Conservation (phyloP, 2,113 vertebrate species). For the Loxodonta africana region DNA sequence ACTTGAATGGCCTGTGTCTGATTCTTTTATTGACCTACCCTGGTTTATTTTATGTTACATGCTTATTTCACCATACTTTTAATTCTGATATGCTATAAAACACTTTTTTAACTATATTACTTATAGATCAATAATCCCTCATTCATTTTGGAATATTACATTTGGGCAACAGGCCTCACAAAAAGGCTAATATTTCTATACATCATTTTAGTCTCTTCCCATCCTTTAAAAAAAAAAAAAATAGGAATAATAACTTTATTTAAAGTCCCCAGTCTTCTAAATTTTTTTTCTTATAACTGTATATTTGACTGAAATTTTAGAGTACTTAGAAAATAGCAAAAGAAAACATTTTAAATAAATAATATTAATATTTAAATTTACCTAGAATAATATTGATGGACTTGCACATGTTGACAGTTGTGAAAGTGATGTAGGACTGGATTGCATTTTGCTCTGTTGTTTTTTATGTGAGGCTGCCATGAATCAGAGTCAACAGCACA, state of each 20-base stretch:
- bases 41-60: constrained; percentile 3
- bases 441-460: background rate
- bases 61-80: constrained; percentile 16
- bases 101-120: background rate
- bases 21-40: background rate
- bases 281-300: constrained; percentile 21
- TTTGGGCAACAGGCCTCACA: background rate
- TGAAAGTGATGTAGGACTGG: background rate
- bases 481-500: background rate
- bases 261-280: background rate
- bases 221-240: no score
- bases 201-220: background rate
- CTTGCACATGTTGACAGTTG: background rate
- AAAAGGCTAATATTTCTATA: background rate
- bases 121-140: background rate
- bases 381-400: background rate
- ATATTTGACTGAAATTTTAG: background rate
- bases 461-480: background rate
- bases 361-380: background rate
- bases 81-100: background rate
- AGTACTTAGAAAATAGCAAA: background rate
- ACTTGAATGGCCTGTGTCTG: background rate
- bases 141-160: constrained; percentile 25
- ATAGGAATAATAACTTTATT: constrained; percentile 6
- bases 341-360: background rate